Evolutionary conservation across 2,888 invertebrate species (phyloP), one percentile per base, ranked within the genome.

Genomic region (Acleris holmiana): DNA sequence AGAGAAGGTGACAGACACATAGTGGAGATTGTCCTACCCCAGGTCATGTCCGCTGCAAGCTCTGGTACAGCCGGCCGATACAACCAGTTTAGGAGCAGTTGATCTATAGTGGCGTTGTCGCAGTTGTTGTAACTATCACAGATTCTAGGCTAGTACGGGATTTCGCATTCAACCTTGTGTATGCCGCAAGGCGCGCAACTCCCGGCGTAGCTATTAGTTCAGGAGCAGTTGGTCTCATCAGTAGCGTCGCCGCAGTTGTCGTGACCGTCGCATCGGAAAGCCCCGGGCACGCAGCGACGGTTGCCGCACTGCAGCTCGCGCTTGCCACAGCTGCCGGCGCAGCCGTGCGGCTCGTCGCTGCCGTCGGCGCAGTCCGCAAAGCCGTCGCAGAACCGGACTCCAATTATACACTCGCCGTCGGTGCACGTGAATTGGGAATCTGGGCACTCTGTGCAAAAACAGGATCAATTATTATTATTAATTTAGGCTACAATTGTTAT

Each of bases 381-480:
- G 1, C 96, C 95, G 75, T 96, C 96, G 80, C 96, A 96, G 84
- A 96, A 95, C 61, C 94, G 89, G 51, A 93, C 89, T 65, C 93
- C 93, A 21, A 88, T 77, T 71, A 96, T 94, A 84, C 96, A 96
- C 68, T 91, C 88, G 17, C 95, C 95, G 76, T 94, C 93, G 51
- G 92, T 93, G 80, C 96, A 96, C 0, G 93, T 90, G 67, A 92
- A 92, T 73, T 93, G 89, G 66, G 87, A 80, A 66, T 80, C 76
- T 7, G 91, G 89, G 73, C 93, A 93, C 74, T 85, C 93, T 93
- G 77, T 54, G 84, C 83, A 60, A 21, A 60, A 13, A 57, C 48
- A 51, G 35, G 35, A 35, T 13, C 8, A 35, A 35, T 35, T 35
- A 23, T 23, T n/a, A n/a, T n/a, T n/a, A n/a, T n/a, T n/a, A n/a